Percentiles rank a stretch among this genome's conserved stretches.
These are phyloP conservation scores for Lordiphosa collinella DNA, from an alignment of 1,140 invertebrate genomes.

Conservation along the genomic window DNA sequence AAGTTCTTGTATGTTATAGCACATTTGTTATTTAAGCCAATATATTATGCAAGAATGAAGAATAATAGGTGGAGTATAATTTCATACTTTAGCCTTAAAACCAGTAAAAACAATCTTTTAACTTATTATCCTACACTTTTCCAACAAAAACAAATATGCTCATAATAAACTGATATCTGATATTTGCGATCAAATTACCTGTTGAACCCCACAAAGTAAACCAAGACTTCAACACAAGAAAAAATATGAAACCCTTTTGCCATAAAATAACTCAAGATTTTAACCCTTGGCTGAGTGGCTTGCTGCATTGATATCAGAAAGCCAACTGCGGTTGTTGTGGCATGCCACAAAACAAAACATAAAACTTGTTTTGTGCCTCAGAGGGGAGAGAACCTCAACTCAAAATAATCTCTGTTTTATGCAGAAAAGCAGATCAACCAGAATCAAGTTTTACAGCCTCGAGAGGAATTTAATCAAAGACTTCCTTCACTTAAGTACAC, in stretches of 20 bases:
- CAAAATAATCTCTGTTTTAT: too few relatives aligned
- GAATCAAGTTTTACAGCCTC: neutral
- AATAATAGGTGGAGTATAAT: too few relatives aligned
- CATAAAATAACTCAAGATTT: neutral
- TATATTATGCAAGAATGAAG: too few relatives aligned
- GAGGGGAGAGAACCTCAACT: too few relatives aligned
- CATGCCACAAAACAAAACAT: slow-evolving; percentile 10
- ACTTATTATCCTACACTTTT: too few relatives aligned
- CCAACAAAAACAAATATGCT: too few relatives aligned
- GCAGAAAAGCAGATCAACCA: neutral
- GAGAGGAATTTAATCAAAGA: neutral
- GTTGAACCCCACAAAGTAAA: neutral
- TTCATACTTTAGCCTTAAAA: too few relatives aligned
- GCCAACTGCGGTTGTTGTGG: slow-evolving; percentile 3
- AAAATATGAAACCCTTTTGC: neutral
- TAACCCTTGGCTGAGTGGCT: neutral
- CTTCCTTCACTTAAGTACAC: neutral
- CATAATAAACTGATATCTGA: neutral
- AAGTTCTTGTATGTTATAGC: neutral
- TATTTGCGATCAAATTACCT: slow-evolving; percentile 1
- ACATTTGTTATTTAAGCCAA: too few relatives aligned
- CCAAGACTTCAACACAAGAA: neutral
- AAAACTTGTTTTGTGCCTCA: neutral
- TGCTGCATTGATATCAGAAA: neutral
- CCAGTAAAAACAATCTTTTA: too few relatives aligned